Evolutionary conservation across 2,888 invertebrate genomes (phyloP), one percentile per base, ranked within the genome.

Genomic region (Phania funesta): DNA sequence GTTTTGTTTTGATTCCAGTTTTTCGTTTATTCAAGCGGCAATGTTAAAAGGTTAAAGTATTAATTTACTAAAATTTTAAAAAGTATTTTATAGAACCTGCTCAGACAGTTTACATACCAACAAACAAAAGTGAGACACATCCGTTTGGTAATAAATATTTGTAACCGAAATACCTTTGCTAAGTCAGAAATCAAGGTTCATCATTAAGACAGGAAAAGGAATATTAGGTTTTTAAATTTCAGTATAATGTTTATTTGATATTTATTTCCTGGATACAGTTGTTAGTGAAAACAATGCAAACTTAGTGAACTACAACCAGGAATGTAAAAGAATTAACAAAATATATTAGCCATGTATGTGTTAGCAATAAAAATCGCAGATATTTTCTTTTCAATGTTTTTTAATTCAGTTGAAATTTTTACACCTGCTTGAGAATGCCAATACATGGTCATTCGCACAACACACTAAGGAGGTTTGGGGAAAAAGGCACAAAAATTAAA

Each of bases 1-100:
- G 38, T 41, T 50, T 46, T 65, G 48, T 38, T 56, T 58, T 80
- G 16, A 29, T 68, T 80, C 46, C 41, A 13, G 13, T 24, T 65
- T 56, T 48, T 41, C 46, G 50, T 32, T 56, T 9, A 6, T 50
- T 46, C 22, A 78, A n/a, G 62, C 71, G 71, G 77, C 48, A 73
- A 75, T 56, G 77, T 64, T 82, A 74, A 82, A 74, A 65, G 81
- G 77, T 82, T 68, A 78, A 74, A 48, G 58, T 82, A 82, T 82
- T 78, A 56, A 74, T 58, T 82, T 82, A 77, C 81, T 70, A 41
- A 24, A 64, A 68, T 68, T 77, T 74, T 50, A 22, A 50, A 18
- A 41, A 24, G 22, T 58, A 50, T 58, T 75, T 41, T 38, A 48
- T 74, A 62, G 13, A 73, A 24, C 1, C 35, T 20, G 24, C 13